These are phyloP conservation scores for Cremastinae sp. DNA, from an alignment of 2,888 invertebrate genomes.

Conservation along the genomic window DNA sequence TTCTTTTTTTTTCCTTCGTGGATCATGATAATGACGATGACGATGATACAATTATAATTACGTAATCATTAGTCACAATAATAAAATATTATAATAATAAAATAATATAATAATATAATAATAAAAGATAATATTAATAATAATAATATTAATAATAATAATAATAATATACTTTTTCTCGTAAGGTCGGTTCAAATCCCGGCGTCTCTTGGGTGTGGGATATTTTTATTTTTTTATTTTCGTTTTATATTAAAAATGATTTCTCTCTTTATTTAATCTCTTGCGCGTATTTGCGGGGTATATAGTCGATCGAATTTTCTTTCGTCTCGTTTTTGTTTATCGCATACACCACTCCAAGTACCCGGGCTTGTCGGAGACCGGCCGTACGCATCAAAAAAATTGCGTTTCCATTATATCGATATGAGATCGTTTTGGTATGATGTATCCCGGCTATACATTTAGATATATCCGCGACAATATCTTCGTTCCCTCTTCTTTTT, in stretches of 20 bases:
- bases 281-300: constrained; percentile 7
- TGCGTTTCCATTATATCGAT: constrained; percentile 76
- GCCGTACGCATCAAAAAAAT: constrained; percentile 68
- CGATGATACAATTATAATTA: constrained; percentile 63
- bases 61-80: constrained; percentile 67
- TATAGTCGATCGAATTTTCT: constrained; percentile 25
- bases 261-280: constrained; percentile 18
- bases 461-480: constrained; percentile 63
- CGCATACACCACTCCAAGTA: constrained; percentile 35
- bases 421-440: constrained; percentile 79
- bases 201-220: constrained; percentile 53
- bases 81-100: constrained; percentile 50
- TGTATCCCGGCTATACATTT: constrained; percentile 75
- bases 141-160: constrained; percentile 54
- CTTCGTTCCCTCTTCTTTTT: constrained; percentile 34
- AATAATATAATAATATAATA: constrained; percentile 61
- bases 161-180: constrained; percentile 69
- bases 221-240: constrained; percentile 15
- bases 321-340: constrained; percentile 13
- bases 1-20: constrained; percentile 35
- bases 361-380: constrained; percentile 59
- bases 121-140: constrained; percentile 66
- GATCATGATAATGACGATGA: constrained; percentile 67
- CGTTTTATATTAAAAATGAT: constrained; percentile 15
- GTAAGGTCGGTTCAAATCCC: constrained; percentile 68